A percentile compares a stretch with the other conserved stretches of the same genome.
Conservation (phyloP, 2,113 vertebrate genomes). For the Nettapus auritus region DNA sequence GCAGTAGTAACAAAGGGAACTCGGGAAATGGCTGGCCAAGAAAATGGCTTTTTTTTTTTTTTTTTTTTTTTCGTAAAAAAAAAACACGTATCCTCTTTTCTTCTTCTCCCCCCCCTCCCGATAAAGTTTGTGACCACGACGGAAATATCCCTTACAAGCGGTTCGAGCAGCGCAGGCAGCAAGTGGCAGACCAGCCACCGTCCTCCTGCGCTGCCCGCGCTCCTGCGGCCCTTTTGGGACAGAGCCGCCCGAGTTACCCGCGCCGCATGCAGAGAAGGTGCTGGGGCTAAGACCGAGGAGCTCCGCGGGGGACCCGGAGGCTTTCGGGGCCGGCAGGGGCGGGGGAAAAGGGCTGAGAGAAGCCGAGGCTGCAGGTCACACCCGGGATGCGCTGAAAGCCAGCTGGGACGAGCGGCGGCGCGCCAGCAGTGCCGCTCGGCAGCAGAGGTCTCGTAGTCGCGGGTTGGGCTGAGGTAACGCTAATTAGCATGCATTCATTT, state of each 20-base stretch:
- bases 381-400: background rate
- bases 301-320: background rate
- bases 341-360: background rate
- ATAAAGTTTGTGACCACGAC: constrained; percentile 8
- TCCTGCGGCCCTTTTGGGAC: background rate
- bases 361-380: background rate
- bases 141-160: background rate
- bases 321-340: background rate
- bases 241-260: background rate
- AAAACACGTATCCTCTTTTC: background rate
- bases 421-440: accelerated
- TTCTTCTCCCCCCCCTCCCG: background rate
- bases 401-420: accelerated
- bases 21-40: constrained; percentile 70
- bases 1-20: constrained; percentile 75
- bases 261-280: background rate
- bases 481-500: background rate
- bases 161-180: background rate
- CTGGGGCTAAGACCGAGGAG: background rate
- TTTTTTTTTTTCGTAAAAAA: background rate
- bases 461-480: accelerated
- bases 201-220: background rate
- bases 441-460: background rate
- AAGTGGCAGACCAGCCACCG: background rate
- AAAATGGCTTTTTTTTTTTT: constrained; percentile 29